phyloP scores from a whole-genome alignment of 1,140 invertebrate species.

The Drepana arcuata region DNA sequence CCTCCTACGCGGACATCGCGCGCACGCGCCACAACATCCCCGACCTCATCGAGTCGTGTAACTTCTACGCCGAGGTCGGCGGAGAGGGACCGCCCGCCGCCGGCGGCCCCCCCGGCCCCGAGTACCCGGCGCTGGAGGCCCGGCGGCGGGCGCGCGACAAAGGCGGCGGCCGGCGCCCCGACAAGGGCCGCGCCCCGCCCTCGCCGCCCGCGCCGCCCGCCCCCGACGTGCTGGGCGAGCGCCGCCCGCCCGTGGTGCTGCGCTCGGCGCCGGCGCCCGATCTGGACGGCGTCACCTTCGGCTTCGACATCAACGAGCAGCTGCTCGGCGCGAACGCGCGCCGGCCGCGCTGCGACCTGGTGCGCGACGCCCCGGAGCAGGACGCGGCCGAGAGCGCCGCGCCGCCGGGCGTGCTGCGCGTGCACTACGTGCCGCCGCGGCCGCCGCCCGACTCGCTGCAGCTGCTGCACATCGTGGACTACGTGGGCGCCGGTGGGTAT shows the following conservation, averaged over 20 bases:
- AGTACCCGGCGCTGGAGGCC: conserved; percentile 35
- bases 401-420: conserved; percentile 16
- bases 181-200: conserved; percentile 15
- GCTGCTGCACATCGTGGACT: conserved; percentile 77
- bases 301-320: conserved; percentile 80
- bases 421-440: conserved; percentile 25
- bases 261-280: conserved; percentile 69
- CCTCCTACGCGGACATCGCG: conserved; percentile 83
- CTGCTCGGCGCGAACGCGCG: conserved; percentile 62
- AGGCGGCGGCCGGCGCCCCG: conserved; percentile 8
- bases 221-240: conserved; percentile 51
- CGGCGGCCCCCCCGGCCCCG: conserved; percentile 16
- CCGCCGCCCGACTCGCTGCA: conserved; percentile 29
- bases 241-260: conserved; percentile 76
- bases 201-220: conserved; percentile 19
- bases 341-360: conserved; percentile 35
- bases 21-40: conserved; percentile 71
- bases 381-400: conserved; percentile 6
- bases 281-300: conserved; percentile 76
- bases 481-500: conserved; percentile 75
- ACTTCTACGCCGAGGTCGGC: conserved; percentile 49
- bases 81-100: conserved; percentile 10
- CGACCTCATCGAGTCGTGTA: conserved; percentile 66
- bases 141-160: conserved; percentile 3
- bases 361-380: conserved; percentile 17